A percentile compares a stretch with the other conserved stretches of the same genome.
These are phyloP conservation scores for Drosophila atripex DNA, from an alignment of 2,888 invertebrate species.

Conservation along the genomic window DNA sequence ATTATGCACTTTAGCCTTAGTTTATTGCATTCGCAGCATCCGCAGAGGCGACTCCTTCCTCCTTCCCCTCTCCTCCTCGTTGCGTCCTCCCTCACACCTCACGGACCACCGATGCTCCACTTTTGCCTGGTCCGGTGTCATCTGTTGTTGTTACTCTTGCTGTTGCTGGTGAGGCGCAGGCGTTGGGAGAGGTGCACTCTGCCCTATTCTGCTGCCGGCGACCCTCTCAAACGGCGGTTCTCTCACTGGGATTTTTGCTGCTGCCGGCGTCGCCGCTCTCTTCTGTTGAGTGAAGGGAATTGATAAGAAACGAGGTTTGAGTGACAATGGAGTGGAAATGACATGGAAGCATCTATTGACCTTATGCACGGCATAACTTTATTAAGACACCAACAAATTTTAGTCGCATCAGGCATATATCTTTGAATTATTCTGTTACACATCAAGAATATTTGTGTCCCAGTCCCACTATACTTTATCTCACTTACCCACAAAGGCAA, in stretches of 20 bases:
- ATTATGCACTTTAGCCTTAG: conserved; percentile 64
- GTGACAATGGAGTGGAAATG: conserved; percentile 3
- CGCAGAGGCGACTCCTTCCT: conserved; percentile 31
- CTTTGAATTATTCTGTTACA: no score
- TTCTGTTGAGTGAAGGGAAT: conserved; percentile 55
- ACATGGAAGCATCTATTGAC: no score
- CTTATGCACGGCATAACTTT: not conserved
- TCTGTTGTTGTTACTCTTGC: conserved; percentile 6
- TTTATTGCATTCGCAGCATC: conserved; percentile 49
- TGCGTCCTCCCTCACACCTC: conserved; percentile 19
- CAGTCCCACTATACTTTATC: not conserved
- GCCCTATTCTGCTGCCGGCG: conserved; percentile 12
- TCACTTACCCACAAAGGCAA: conserved; percentile 67
- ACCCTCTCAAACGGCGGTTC: conserved; percentile 53
- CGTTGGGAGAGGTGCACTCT: conserved; percentile 47
- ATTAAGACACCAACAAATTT: not conserved
- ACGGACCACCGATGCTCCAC: conserved; percentile 58
- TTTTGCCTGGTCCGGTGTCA: conserved; percentile 48
- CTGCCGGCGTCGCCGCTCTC: conserved; percentile 41
- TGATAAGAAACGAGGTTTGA: conserved; percentile 56
- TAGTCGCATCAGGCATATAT: not conserved
- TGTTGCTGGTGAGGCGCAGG: conserved; percentile 45
- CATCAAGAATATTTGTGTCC: no score
- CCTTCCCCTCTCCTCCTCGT: not conserved
- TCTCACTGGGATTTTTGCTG: conserved; percentile 51